These are phyloP conservation scores for Drosophila anceps DNA, from an alignment of 2,888 invertebrate species.

Conservation along the genomic window DNA sequence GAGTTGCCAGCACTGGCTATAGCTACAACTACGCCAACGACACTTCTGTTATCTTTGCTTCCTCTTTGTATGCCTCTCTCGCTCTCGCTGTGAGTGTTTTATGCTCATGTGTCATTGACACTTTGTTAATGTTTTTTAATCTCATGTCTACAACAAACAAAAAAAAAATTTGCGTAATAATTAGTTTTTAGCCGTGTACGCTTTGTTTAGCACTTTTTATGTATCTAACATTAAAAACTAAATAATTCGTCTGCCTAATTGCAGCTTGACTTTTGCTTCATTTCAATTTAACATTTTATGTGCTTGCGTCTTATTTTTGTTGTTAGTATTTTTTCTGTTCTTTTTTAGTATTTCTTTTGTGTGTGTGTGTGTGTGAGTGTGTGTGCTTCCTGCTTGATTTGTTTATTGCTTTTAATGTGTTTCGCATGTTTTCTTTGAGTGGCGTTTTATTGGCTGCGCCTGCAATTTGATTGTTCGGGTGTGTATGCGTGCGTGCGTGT, in stretches of 20 bases:
- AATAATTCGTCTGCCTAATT: slow-evolving; percentile 42
- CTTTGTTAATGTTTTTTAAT: slow-evolving; percentile 54
- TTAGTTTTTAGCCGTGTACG: slow-evolving; percentile 51
- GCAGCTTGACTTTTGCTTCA: slow-evolving; percentile 56
- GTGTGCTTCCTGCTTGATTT: slow-evolving; percentile 77
- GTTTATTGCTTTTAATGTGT: slow-evolving; percentile 78
- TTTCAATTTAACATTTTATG: slow-evolving; percentile 61
- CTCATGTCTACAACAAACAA: slow-evolving; percentile 58
- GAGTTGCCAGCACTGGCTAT: background rate
- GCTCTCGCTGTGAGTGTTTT: slow-evolving; percentile 24
- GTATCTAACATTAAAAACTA: slow-evolving; percentile 18
- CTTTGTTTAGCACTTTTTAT: slow-evolving; percentile 41
- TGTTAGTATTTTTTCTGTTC: background rate
- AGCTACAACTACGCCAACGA: slow-evolving; percentile 14
- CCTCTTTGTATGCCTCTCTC: slow-evolving; percentile 5
- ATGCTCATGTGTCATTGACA: slow-evolving; percentile 72
- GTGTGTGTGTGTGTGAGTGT: too few relatives aligned
- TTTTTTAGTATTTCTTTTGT: slow-evolving; percentile 25
- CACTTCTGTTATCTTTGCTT: slow-evolving; percentile 25
- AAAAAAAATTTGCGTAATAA: slow-evolving; percentile 72
- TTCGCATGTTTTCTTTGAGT: slow-evolving; percentile 73
- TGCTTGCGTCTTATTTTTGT: slow-evolving; percentile 18
- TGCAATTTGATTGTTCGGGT: slow-evolving; percentile 29
- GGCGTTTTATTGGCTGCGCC: slow-evolving; percentile 64
- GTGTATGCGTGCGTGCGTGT: slow-evolving; percentile 9